Evolutionary conservation across 2,797 vertebrate genomes (phyloP), one percentile per base, ranked within the genome.

Genomic region (Argya squamiceps): DNA sequence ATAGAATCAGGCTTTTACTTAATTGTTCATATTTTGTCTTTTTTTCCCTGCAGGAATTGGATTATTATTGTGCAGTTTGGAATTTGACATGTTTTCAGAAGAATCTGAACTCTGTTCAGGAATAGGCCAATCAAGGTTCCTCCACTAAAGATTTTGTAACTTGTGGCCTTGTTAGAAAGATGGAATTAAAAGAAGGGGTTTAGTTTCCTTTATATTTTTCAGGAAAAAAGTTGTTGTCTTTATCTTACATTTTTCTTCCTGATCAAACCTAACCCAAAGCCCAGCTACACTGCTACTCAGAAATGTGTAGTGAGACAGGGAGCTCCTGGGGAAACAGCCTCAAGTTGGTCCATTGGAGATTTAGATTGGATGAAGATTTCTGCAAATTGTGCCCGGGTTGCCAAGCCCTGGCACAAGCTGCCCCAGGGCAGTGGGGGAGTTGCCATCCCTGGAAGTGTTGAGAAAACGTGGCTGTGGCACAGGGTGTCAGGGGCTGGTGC

Each of bases 21-120:
- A 93, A 88, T 73, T 81, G 89, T 89, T 70, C 89, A 92, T 91
- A 68, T 92, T 92, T 65, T 95, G 95, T 92, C 89, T 95, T 89
- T 80, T 82, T 82, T 92, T 92, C 82, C 88, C 84, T n/a, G 36
- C 97, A 97, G 97, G 96, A 89, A n/a, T 91, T 95, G 97, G 97
- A 96, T 93, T 88, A 55, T 97, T 97, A 89, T 97, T 96, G 50
- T 96, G 89, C 83, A 39, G 56, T 96, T 95, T 97, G 97, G 95
- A 96, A 88, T 94, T 89, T 97, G 91, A 63, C 93, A 20, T 95
- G 94, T 88, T 97, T 97, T 88, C 79, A 92, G 94, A 96, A 96
- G 96, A 95, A 94, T 83, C 58, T 89, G 81, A 73, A 17, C 67
- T 93, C 60, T 91, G 73, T 86, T 96, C 87, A 96, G 89, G 88